Base-by-base conservation (phyloP, 2,797 vertebrate genomes). In the Caiman crocodilus region DNA sequence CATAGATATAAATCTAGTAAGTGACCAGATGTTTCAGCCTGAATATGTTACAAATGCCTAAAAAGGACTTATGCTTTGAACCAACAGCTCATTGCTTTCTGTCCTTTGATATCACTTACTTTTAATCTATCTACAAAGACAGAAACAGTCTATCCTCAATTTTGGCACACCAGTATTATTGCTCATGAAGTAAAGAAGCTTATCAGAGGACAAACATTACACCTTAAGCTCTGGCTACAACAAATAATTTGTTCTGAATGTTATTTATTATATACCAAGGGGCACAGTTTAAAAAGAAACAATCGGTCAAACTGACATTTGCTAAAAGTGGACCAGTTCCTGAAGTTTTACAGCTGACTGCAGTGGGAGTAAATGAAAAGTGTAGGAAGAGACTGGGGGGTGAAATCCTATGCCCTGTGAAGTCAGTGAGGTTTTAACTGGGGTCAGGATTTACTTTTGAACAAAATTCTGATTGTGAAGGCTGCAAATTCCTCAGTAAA, bases 271-370 rank as follows among this genome's bases (percentile, higher is more conserved):
- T 2, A 6, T 60, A 50, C 26, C 55, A 83, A 4, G 75, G 32
- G 86, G 6, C 63, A 83, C 9, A 10, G 25, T 42, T 57, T 18
- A 25, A 59, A 61, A 77, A 63, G 20, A n/a, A 23, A n/a, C 75
- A 65, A 16, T 57, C 79, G 59, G 4, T 79, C 10, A 77, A 87
- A 80, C 55, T 64, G 73, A 90, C 67, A 87, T 76, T 56, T 84
- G 9, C n/a, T 74, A 90, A 90, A 94, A 81, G 18, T 84, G 60
- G 64, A 60, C 88, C 90, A 92, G 69, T 30, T 89, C 75, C 50
- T 85, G 85, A 94, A 95, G 87, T 81, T 93, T 85, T 50, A 95
- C 95, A 94, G 25, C 85, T 92, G 89, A 84, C 35, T 76, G 59
- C 90, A 94, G 57, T 78, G 42, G 58, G 8, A 93, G 20, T 25